Conservation (phyloP, 2,113 vertebrate species). For the Limanda limanda region DNA sequence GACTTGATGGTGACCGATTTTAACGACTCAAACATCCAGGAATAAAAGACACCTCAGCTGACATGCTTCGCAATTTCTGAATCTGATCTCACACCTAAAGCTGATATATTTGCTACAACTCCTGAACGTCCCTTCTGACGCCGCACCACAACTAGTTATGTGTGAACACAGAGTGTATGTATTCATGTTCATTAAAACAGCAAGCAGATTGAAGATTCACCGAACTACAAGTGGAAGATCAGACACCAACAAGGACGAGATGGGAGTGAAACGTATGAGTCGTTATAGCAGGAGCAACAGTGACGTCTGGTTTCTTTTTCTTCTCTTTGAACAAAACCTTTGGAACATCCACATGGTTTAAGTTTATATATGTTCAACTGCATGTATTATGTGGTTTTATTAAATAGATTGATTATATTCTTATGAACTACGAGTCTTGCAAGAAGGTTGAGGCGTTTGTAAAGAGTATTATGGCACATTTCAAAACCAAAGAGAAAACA, state of each 20-base stretch:
- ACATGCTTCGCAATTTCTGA: conserved; percentile 26
- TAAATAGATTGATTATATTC: conserved; percentile 63
- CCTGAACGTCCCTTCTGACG: conserved; percentile 20
- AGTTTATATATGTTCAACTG: conserved; percentile 63
- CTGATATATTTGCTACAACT: conserved; percentile 50
- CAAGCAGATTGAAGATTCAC: conserved; percentile 76
- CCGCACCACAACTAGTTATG: conserved; percentile 41
- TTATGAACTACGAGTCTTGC: conserved; percentile 77
- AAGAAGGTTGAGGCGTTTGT: conserved; percentile 71
- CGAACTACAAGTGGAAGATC: conserved; percentile 68
- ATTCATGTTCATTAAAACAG: conserved; percentile 65
- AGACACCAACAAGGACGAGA: conserved; percentile 69
- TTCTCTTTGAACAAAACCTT: conserved; percentile 61
- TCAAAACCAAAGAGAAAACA: conserved; percentile 80
- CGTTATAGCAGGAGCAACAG: conserved; percentile 73
- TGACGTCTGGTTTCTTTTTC: conserved; percentile 72
- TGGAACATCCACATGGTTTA: conserved; percentile 70
- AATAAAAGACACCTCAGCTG: conserved; percentile 33
- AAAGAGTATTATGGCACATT: conserved; percentile 83
- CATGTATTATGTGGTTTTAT: conserved; percentile 59
- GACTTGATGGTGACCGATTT: conserved; percentile 44
- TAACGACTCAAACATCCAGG: conserved; percentile 36
- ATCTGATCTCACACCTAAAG: conserved; percentile 34
- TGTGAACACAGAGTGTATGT: conserved; percentile 69
- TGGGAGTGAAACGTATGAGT: conserved; percentile 57